Base-by-base conservation (phyloP, 2,113 vertebrate genomes). In the Steatornis caripensis region DNA sequence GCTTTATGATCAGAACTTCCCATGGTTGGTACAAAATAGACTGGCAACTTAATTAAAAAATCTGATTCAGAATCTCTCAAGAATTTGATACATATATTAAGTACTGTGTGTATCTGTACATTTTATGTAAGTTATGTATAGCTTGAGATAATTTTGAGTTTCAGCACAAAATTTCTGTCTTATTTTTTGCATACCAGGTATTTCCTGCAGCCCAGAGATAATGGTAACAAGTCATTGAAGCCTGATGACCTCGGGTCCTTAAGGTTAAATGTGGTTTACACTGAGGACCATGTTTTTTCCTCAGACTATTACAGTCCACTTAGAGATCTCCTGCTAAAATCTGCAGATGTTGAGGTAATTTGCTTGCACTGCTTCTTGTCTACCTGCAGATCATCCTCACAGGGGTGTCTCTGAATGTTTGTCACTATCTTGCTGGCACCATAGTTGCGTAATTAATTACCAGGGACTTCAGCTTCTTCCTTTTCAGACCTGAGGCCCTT, bases 271-370 rank as follows among this genome's bases (percentile, higher is more conserved):
- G 99, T 99, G 51, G 98, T 99, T 97, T 99, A 99, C 98, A 99
- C 99, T 1, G 99, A 99, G 92, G 99, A 99, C 96, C 99, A 99
- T 19, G 99, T 99, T 90, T 99, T 99, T 97, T 98, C 99, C 61
- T 99, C 99, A 3, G 98, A 99, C 72, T 99, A 99, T 97, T 99
- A 99, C 97, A 98, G 98, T 45, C 98, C 99, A 0, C 99, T 99
- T 92, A 97, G 99, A 95, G 99, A 99, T 18, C 98, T 99, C 81
- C 97, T 99, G 87, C 95, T 99, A 88, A 98, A 98, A 95, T 99
- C 99, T 30, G 98, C 99, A 12, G 98, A 99, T 24, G 98, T 98
- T 15, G 98, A 99, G 99, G 99, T 99, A 95, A 97, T 87, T 93
- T 90, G 34, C 53, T 95, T 89, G 75, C 19, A 5, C 18, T 95